Percentiles rank a stretch among this genome's conserved stretches.
phyloP scores from a whole-genome alignment of 2,797 vertebrate species.

The Chrysocyon brachyurus region DNA sequence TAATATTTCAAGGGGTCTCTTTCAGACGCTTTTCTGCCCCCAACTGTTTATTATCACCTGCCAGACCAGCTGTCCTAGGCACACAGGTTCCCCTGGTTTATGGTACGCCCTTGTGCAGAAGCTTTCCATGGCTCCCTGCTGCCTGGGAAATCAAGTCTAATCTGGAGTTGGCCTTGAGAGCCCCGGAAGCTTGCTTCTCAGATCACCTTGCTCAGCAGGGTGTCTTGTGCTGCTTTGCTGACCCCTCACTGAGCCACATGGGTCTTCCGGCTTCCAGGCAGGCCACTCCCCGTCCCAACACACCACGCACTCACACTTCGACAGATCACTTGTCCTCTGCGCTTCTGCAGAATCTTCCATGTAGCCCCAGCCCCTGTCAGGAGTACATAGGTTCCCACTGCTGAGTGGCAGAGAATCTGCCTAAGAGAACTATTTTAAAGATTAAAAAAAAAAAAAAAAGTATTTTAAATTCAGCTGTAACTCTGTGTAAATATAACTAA shows the following conservation, averaged over 20 bases:
- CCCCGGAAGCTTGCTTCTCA: not conserved
- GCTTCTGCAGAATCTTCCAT: not conserved
- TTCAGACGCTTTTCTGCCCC: not conserved
- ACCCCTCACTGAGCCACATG: fast-evolving
- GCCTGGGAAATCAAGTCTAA: not conserved
- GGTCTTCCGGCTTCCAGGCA: not conserved
- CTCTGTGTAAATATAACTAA: not conserved
- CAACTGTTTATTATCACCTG: not conserved
- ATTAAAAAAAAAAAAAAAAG: not conserved
- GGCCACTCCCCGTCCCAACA: not conserved
- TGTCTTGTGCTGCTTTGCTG: fast-evolving
- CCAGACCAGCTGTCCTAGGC: not conserved
- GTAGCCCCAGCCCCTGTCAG: not conserved
- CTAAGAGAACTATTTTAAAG: not conserved
- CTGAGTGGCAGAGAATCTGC: not conserved
- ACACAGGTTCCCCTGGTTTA: not conserved
- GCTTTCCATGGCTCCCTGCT: not conserved
- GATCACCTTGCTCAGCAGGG: not conserved
- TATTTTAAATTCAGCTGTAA: conserved; percentile 19
- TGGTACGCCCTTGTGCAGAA: fast-evolving
- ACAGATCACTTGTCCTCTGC: not conserved
- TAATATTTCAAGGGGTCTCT: not conserved
- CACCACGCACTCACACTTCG: not conserved
- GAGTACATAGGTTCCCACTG: not conserved
- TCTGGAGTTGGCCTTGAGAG: not conserved